A percentile compares a stretch with the other conserved stretches of the same genome.
phyloP scores from a whole-genome alignment of 2,888 invertebrate genomes.

The Phragmatobia fuliginosa region DNA sequence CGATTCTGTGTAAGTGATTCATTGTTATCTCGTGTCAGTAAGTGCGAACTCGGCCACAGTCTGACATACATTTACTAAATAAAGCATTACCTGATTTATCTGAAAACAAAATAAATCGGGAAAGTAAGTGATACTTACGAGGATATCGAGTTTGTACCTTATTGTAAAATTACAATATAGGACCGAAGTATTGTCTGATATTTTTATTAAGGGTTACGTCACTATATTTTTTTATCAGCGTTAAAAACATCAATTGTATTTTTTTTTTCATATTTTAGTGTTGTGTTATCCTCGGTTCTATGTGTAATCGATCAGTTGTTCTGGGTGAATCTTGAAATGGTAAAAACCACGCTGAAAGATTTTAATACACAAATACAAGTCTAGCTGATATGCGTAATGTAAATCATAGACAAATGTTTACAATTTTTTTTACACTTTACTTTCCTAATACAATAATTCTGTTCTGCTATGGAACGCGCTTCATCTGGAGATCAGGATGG shows the following conservation, averaged over 20 bases:
- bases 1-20: slow-evolving; percentile 45
- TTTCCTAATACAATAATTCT: too few relatives aligned
- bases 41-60: slow-evolving; percentile 28
- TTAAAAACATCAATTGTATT: too few relatives aligned
- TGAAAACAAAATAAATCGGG: slow-evolving; percentile 16
- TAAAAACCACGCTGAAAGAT: background rate
- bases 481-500: too few relatives aligned
- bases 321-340: background rate
- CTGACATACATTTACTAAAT: slow-evolving; percentile 34
- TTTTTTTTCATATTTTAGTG: too few relatives aligned
- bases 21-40: slow-evolving; percentile 38
- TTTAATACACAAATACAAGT: background rate
- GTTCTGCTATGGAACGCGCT: too few relatives aligned
- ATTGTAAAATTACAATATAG: background rate
- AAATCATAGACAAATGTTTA: too few relatives aligned
- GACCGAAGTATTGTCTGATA: background rate
- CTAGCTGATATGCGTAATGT: too few relatives aligned
- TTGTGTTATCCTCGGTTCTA: background rate
- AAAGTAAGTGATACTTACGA: background rate
- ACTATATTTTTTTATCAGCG: background rate
- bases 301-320: background rate
- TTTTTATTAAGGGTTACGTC: background rate
- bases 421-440: too few relatives aligned
- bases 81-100: slow-evolving; percentile 15
- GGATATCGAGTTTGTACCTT: slow-evolving; percentile 10